Evolutionary conservation across 2,797 vertebrate genomes (phyloP).

Genomic region (Remorina albescens): DNA sequence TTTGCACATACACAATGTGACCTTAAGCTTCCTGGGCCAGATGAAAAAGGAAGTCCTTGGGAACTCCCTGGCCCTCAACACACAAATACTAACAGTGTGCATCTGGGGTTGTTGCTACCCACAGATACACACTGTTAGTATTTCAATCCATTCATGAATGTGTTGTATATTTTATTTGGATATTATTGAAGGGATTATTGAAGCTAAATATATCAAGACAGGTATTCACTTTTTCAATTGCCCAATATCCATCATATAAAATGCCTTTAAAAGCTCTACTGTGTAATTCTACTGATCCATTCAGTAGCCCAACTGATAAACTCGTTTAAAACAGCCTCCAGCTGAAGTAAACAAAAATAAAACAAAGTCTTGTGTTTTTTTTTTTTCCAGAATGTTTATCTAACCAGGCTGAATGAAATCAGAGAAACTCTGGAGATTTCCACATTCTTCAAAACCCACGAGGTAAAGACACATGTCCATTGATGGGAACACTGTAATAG

Average conservation of each 20-base stretch:
- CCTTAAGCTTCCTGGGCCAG: slow-evolving; percentile 19
- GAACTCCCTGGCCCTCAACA: slow-evolving; percentile 39
- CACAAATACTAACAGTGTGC: neutral
- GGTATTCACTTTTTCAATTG: neutral
- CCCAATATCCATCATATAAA: neutral
- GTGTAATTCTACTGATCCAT: neutral
- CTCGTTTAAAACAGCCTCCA: neutral
- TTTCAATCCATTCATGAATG: slow-evolving; percentile 72
- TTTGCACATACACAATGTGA: slow-evolving; percentile 15
- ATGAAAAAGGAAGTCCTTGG: slow-evolving; percentile 58
- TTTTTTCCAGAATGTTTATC: slow-evolving; percentile 87
- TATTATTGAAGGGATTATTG: neutral
- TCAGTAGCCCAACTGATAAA: neutral
- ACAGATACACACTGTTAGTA: neutral
- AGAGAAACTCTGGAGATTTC: slow-evolving; percentile 90
- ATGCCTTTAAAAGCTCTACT: neutral
- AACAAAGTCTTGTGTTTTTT: neutral
- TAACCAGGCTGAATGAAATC: slow-evolving; percentile 90
- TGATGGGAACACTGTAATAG: neutral
- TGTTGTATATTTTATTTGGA: neutral
- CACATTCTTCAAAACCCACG: slow-evolving; percentile 94
- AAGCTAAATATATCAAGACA: neutral
- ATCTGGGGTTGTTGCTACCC: too few species aligned
- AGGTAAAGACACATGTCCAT: slow-evolving; percentile 83
- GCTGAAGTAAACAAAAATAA: neutral